A percentile compares a stretch with the other conserved stretches of the same genome.
phyloP scores from a whole-genome alignment of 2,113 vertebrate species.

The Dolichallabes microphthalmus region DNA sequence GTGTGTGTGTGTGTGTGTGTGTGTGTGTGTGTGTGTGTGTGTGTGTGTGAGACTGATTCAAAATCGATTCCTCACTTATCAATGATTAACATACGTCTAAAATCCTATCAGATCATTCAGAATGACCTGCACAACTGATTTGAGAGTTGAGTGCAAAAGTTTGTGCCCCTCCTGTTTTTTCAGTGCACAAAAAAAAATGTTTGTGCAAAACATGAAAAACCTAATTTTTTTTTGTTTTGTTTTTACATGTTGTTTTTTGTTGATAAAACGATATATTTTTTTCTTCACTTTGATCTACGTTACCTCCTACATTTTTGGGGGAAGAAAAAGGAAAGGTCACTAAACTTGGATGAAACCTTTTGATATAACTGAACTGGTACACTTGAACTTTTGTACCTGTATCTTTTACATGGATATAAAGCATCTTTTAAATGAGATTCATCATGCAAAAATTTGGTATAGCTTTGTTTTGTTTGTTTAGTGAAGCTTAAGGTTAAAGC shows the following conservation, averaged over 20 bases:
- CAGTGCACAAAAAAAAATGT: background rate
- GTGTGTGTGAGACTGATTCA: background rate
- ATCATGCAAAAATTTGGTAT: background rate
- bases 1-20: too few species aligned
- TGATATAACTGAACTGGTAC: background rate
- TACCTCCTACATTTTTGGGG: background rate
- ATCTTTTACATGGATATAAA: background rate
- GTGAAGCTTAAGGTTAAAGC: background rate
- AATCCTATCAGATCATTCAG: background rate
- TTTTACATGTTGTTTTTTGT: background rate
- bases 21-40: background rate
- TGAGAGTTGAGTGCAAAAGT: background rate
- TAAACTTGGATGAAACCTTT: background rate
- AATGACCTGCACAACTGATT: background rate
- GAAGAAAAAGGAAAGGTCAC: background rate
- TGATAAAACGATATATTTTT: background rate
- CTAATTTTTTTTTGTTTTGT: background rate
- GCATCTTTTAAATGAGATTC: background rate
- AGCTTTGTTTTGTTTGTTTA: background rate
- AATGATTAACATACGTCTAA: too few species aligned
- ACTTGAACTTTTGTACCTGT: background rate
- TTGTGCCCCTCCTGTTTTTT: background rate
- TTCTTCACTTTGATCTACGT: background rate
- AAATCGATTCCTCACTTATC: too few species aligned
- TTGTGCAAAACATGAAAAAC: too few species aligned